phyloP scores from a whole-genome alignment of 2,888 invertebrate species.

The Dryococelus australis region DNA sequence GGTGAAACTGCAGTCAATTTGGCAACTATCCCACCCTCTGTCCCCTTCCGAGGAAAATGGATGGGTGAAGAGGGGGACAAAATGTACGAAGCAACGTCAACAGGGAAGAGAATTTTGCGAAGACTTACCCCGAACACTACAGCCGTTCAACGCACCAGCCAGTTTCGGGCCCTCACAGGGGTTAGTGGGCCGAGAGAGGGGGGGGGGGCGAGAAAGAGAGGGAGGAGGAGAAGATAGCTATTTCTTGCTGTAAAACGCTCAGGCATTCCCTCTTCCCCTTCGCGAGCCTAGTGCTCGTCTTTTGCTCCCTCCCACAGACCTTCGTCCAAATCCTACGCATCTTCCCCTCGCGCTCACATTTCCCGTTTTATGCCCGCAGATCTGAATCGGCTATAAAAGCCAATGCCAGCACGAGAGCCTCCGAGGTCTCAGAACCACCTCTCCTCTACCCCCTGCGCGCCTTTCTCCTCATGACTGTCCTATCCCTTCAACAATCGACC shows the following conservation, averaged over 20 bases:
- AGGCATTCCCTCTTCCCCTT: background rate
- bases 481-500: background rate
- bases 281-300: background rate
- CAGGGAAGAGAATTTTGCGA: background rate
- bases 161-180: background rate
- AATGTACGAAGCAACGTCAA: constrained; percentile 3
- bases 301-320: background rate
- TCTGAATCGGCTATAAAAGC: constrained; percentile 10
- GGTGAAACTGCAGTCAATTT: constrained; percentile 11
- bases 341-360: background rate
- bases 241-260: background rate
- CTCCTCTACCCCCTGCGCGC: background rate
- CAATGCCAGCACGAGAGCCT: background rate
- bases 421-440: background rate
- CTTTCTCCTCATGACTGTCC: background rate
- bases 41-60: background rate
- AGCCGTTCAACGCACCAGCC: background rate
- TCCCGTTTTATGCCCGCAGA: constrained; percentile 3
- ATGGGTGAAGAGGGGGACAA: background rate
- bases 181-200: no score
- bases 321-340: background rate
- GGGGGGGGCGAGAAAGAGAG: background rate
- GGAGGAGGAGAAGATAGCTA: background rate
- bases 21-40: background rate
- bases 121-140: constrained; percentile 6